Base-by-base conservation (phyloP, 2,888 invertebrate genomes). In the Phortica okadai region DNA sequence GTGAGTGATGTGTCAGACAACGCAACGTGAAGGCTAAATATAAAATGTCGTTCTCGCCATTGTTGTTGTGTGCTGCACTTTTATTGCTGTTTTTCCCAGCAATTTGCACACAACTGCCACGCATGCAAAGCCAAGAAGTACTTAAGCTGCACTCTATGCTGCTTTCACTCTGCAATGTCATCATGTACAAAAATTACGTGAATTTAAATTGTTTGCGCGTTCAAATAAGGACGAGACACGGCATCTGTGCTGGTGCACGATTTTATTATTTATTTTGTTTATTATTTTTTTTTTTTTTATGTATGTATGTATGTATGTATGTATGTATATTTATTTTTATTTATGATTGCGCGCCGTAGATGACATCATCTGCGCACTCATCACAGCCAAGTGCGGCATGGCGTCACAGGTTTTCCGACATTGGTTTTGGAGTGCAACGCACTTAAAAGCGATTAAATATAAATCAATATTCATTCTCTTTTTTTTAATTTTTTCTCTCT, bases 391-490 rank as follows among this genome's bases (percentile, higher is more conserved):
- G 77, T 33, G 74, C 74, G 66, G 44, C 25, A 14, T 54, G 73
- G 25, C 45, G 54, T 69, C 70, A 33, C 67, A 66, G 25, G 11
- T 21, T 25, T 21, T 25, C 11, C 21, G 6, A 25, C 21, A 10
- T 74, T 58, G 59, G 33, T 66, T 16, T 25, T 42, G 41, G 25
- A 25, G 7, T 62, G 62, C 16, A 62, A 6, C 78, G 82, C 87
- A 82, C 88, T 88, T 86, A 84, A 84, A 86, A 84, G 81, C 87
- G 86, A 86, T 86, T 88, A 86, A 86, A 86, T 86, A 87, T 86
- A 88, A 86, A 88, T 85, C 87, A 88, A 84, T 85, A 86, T 33
- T 33, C 33, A 0, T 33, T 33, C 4, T 33, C 33, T 5, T 5
- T 33, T 33, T 4, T 33, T 33, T 33, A 5, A 33, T 33, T 33